Evolutionary conservation across 2,113 vertebrate genomes (phyloP).

Genomic region (Crotalus helleri): DNA sequence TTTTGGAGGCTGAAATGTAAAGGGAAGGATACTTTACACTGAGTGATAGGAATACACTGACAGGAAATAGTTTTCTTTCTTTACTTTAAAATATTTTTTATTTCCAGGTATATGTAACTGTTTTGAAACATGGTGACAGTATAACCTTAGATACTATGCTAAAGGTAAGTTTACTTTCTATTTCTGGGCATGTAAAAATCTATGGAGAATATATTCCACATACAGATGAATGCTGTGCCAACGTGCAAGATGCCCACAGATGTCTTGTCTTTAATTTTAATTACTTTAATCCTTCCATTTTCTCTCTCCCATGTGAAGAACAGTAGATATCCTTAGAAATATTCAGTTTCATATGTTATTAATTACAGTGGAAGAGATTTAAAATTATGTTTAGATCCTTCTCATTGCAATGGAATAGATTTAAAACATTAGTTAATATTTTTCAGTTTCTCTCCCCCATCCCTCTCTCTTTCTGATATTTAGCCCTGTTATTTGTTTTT

Average conservation of each 20-base stretch:
- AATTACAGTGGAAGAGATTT: background rate
- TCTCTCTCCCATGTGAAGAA: background rate
- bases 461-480: background rate
- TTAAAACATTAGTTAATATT: background rate
- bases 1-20: background rate
- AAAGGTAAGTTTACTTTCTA: constrained; percentile 75
- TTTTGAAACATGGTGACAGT: constrained; percentile 93
- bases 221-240: too few species aligned
- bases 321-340: background rate
- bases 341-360: too few species aligned
- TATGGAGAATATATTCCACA: background rate
- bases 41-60: too few species aligned
- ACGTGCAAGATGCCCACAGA: background rate
- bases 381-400: background rate
- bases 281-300: too few species aligned
- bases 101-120: constrained; percentile 89
- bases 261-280: background rate
- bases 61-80: too few species aligned
- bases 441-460: too few species aligned
- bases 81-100: constrained; percentile 13
- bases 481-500: background rate
- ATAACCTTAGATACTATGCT: constrained; percentile 92
- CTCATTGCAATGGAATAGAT: background rate
- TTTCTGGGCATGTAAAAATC: background rate
- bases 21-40: too few species aligned